Conservation (phyloP, 2,888 invertebrate species). For the Thecophora atra region DNA sequence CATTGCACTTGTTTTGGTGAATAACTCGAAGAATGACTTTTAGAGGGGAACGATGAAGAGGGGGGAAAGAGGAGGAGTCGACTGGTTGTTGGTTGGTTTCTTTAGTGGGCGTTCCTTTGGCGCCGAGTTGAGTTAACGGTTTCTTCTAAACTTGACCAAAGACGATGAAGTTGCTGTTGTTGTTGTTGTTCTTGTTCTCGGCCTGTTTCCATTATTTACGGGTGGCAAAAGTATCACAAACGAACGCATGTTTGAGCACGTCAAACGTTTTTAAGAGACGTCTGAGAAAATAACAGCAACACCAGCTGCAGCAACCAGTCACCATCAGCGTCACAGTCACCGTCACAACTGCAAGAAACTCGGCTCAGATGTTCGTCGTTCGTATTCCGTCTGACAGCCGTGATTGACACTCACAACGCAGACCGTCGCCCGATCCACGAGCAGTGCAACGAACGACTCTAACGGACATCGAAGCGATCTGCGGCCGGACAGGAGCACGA, state of each 20-base stretch:
- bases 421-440: not conserved
- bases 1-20: not conserved
- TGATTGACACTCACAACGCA: slow-evolving; percentile 34
- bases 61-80: no score
- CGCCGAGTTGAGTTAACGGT: not conserved
- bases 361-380: slow-evolving; percentile 15
- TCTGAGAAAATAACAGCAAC: not conserved
- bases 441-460: not conserved
- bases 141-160: not conserved
- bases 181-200: not conserved
- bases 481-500: slow-evolving; percentile 7
- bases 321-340: not conserved
- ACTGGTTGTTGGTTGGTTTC: not conserved
- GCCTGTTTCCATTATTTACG: not conserved
- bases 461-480: not conserved
- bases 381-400: slow-evolving; percentile 6
- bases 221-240: slow-evolving; percentile 53
- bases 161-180: not conserved
- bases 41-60: no score
- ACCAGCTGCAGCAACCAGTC: not conserved
- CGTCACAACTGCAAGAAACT: not conserved
- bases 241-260: slow-evolving; percentile 51
- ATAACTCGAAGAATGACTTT: not conserved
- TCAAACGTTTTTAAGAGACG: slow-evolving; percentile 40
- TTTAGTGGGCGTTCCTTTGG: not conserved